A percentile compares a stretch with the other conserved stretches of the same genome.
phyloP scores from a whole-genome alignment of 2,888 invertebrate species.

The Meliscaeva auricollis region DNA sequence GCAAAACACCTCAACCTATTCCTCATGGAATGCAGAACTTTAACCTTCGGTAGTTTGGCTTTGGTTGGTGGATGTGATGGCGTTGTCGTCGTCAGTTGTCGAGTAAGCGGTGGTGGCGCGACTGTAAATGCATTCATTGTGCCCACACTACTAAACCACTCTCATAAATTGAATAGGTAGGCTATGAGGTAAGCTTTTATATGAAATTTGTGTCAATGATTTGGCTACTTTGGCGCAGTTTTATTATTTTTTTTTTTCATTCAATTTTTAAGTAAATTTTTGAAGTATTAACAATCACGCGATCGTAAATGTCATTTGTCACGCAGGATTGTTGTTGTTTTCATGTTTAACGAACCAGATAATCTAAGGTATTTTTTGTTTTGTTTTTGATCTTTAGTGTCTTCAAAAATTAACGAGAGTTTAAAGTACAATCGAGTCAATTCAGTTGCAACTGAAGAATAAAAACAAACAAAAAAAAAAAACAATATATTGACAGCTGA shows the following conservation, averaged over 20 bases:
- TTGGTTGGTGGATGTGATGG: not conserved
- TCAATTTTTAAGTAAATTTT: not conserved
- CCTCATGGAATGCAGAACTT: constrained; percentile 63
- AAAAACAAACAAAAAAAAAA: not conserved
- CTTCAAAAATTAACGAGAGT: constrained; percentile 2
- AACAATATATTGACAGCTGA: constrained; percentile 8
- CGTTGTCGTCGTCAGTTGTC: not conserved
- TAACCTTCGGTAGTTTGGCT: constrained; percentile 47
- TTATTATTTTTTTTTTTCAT: not conserved
- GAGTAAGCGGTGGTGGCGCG: not conserved
- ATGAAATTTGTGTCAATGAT: constrained; percentile 66
- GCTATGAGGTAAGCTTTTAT: constrained; percentile 41
- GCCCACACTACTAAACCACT: constrained; percentile 7
- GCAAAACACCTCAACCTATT: constrained; percentile 44
- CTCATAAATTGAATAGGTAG: constrained; percentile 16
- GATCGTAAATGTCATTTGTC: constrained; percentile 48
- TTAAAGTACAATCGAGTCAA: constrained; percentile 10
- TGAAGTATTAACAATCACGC: constrained; percentile 15
- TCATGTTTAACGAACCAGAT: constrained; percentile 7
- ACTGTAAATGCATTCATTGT: constrained; percentile 17
- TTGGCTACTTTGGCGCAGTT: constrained; percentile 39
- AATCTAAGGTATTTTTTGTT: not conserved
- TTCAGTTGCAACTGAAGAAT: not conserved
- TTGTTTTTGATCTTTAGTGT: constrained; percentile 27
- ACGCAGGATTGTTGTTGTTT: constrained; percentile 44